Base-by-base conservation (phyloP, 2,113 vertebrate genomes). In the Loxodonta africana region DNA sequence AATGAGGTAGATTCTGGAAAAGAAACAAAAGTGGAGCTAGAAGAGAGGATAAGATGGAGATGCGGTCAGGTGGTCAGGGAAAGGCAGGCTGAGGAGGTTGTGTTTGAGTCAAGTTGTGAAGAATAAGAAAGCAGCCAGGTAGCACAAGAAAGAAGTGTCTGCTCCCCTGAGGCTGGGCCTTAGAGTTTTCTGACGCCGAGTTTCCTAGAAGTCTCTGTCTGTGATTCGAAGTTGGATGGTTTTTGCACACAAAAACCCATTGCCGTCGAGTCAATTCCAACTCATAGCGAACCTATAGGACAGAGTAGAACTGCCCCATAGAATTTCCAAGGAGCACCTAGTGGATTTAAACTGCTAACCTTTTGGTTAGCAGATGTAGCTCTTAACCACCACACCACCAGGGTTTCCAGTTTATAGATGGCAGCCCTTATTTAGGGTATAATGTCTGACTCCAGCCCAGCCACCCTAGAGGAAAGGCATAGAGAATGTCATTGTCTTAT, bases 401-500 rank as follows among this genome's bases (percentile, higher is more conserved):
- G 37, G 37, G 37, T 37, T 37, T 37, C 37, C 37, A 37, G 37
- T n/a, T 94, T 80, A 67, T 41, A 12, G 71, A 78, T 26, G 51
- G 33, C 7, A 44, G 60, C 14, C 26, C 21, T 88, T 82, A 73
- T 53, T 83, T 90, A 85, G 30, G 65, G 90, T 51, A 2, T n/a
- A 46, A 74, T 8, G 37, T 95, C 41, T 91, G 33, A 48, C 9
- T 8, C 17, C 7, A 5, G 26, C 82, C 65, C 8, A 37, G 7
- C 8, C 51, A 67, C 30, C 21, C 14, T 94, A 44, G 65, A 63
- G 65, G 69, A 96, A 71, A 81, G 37, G 28, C 41, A 73, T 14
- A 67, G 85, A 71, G 83, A 92, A 74, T 82, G 20, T 77, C 48
- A 48, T 80, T 84, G 30, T n/a, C 30, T 95, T 60, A 44, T 77